A percentile compares a stretch with the other conserved stretches of the same genome.
Conservation (phyloP, 2,113 vertebrate species). For the Parotia lawesii region DNA sequence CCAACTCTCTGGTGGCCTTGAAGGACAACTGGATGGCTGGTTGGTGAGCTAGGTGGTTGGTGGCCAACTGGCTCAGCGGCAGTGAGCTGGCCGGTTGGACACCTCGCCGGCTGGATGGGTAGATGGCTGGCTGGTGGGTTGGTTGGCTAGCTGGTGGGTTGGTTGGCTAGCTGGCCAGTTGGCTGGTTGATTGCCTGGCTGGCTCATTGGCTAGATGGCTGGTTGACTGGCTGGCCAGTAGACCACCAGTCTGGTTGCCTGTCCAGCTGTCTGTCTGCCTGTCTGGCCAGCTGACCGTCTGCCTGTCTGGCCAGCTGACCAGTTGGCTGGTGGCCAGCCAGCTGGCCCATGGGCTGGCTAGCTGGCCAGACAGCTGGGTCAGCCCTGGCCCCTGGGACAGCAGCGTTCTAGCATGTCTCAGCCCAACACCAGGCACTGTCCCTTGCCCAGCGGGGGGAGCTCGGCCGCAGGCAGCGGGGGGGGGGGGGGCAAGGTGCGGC, state of each 20-base stretch:
- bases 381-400: not conserved
- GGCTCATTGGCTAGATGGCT: not conserved
- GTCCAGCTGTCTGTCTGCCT: not conserved
- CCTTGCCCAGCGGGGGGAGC: fast-evolving
- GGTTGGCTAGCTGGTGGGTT: not conserved
- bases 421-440: fast-evolving
- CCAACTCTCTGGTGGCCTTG: not conserved
- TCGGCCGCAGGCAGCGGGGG: not conserved
- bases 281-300: not conserved
- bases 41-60: not conserved
- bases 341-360: not conserved
- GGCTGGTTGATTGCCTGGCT: not conserved
- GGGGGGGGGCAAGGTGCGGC: not conserved
- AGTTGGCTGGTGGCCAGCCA: not conserved
- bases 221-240: not conserved
- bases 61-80: not conserved
- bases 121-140: too few species aligned
- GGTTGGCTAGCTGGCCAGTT: not conserved
- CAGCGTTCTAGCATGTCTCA: fast-evolving
- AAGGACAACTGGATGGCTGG: not conserved
- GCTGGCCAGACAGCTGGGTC: not conserved
- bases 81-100: not conserved
- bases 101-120: fast-evolving
- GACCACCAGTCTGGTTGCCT: not conserved
- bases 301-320: not conserved